These are phyloP conservation scores for Hemaris fuciformis DNA, from an alignment of 2,888 invertebrate genomes.

Conservation along the genomic window DNA sequence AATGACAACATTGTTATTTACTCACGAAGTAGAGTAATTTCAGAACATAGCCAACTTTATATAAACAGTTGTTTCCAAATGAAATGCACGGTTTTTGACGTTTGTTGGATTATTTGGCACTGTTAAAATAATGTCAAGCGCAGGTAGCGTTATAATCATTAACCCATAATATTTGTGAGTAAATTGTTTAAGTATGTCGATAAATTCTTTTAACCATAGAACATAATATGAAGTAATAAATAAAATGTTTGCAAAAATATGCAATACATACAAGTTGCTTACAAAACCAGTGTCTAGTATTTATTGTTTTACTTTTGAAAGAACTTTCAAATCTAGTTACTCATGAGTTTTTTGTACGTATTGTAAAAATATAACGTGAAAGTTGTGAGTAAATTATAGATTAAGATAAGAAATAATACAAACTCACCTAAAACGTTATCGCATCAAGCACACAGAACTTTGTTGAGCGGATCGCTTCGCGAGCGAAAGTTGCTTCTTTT, in stretches of 20 bases:
- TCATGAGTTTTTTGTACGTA: not conserved
- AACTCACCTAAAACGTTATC: conserved; percentile 80
- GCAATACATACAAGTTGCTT: not conserved
- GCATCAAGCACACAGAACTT: conserved; percentile 67
- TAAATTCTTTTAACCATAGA: not conserved
- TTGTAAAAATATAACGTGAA: not conserved
- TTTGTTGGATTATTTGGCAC: not conserved
- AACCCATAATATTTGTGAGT: not conserved
- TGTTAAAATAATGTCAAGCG: not conserved
- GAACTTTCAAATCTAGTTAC: not conserved
- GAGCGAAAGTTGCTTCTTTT: conserved; percentile 69
- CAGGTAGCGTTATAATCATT: not conserved
- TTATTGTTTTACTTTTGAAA: not conserved
- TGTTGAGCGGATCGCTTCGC: conserved; percentile 52
- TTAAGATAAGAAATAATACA: conserved; percentile 52
- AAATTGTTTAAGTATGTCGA: not conserved
- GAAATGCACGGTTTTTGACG: not conserved
- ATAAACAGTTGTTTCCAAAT: not conserved
- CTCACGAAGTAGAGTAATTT: not conserved
- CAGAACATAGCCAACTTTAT: not conserved
- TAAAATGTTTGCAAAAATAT: not conserved
- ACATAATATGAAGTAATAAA: too few relatives aligned
- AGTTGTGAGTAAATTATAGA: not conserved
- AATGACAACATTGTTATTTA: not conserved
- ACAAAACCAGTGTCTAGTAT: not conserved